These are phyloP conservation scores for Anthophora plumipes DNA, from an alignment of 2,888 invertebrate genomes.

Conservation along the genomic window DNA sequence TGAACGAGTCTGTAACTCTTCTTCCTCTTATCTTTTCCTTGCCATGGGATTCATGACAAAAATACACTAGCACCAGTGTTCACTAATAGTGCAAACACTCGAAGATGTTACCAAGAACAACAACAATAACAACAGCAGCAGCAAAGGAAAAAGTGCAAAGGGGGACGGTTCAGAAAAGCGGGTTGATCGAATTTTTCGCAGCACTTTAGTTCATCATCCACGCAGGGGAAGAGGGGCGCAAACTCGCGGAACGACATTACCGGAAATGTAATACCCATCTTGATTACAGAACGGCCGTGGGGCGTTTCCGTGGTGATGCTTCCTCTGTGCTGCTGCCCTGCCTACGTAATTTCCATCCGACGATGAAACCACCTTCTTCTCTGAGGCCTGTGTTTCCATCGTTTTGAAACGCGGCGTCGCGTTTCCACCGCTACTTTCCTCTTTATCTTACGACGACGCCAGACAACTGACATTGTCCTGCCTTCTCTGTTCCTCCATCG, in stretches of 20 bases:
- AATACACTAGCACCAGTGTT: no score
- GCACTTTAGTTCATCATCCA: conserved; percentile 57
- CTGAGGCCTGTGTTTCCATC: conserved; percentile 44
- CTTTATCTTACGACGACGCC: conserved; percentile 60
- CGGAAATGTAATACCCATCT: conserved; percentile 66
- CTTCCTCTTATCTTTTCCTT: no score
- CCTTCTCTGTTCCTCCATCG: conserved; percentile 9
- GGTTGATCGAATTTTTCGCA: conserved; percentile 58
- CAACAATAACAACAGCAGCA: conserved; percentile 5
- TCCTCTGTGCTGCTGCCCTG: conserved; percentile 61
- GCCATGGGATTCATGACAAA: no score
- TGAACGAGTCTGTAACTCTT: no score
- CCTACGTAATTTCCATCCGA: conserved; percentile 72
- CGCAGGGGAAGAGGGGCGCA: conserved; percentile 48
- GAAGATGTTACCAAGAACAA: no score
- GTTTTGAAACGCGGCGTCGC: background rate
- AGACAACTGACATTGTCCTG: conserved; percentile 64
- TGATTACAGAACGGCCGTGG: conserved; percentile 61
- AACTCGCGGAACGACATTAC: conserved; percentile 61
- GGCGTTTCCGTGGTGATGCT: conserved; percentile 65
- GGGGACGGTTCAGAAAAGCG: conserved; percentile 41
- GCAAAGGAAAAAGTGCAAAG: background rate
- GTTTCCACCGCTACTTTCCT: conserved; percentile 48
- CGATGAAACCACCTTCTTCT: conserved; percentile 63
- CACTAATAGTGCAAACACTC: no score